phyloP scores from a whole-genome alignment of 2,888 invertebrate species.

The Drosophila monieri region DNA sequence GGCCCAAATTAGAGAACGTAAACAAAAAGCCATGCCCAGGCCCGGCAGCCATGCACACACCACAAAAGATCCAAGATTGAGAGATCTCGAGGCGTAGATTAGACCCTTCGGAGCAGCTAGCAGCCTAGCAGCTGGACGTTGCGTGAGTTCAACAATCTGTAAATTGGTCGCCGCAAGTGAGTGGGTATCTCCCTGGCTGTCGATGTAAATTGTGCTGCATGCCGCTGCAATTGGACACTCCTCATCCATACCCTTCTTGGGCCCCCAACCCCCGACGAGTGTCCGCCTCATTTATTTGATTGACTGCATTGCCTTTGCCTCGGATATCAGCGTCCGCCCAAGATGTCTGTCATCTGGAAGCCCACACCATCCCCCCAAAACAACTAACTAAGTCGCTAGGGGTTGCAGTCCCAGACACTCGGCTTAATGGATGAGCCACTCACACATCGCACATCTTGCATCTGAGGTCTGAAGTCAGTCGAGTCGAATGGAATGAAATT shows the following conservation, averaged over 20 bases:
- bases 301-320: conserved; percentile 31
- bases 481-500: background rate
- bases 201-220: conserved; percentile 41
- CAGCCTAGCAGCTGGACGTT: conserved; percentile 33
- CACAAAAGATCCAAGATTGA: conserved; percentile 28
- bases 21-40: conserved; percentile 23
- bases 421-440: conserved; percentile 2
- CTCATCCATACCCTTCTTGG: conserved; percentile 6
- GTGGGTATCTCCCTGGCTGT: conserved; percentile 8
- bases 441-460: background rate
- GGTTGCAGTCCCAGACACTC: background rate
- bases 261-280: background rate
- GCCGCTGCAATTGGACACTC: conserved; percentile 12
- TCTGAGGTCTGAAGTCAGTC: no score
- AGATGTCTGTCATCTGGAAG: conserved; percentile 18
- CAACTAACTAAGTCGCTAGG: background rate
- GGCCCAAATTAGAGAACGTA: conserved; percentile 53
- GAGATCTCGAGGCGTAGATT: conserved; percentile 58
- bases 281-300: conserved; percentile 18
- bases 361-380: background rate
- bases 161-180: conserved; percentile 40
- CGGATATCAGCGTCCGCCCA: conserved; percentile 21
- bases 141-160: conserved; percentile 70
- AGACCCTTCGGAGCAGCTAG: conserved; percentile 41
- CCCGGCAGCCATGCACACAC: conserved; percentile 14